Conservation (phyloP, 2,113 vertebrate genomes). For the Platysteira castanea region DNA sequence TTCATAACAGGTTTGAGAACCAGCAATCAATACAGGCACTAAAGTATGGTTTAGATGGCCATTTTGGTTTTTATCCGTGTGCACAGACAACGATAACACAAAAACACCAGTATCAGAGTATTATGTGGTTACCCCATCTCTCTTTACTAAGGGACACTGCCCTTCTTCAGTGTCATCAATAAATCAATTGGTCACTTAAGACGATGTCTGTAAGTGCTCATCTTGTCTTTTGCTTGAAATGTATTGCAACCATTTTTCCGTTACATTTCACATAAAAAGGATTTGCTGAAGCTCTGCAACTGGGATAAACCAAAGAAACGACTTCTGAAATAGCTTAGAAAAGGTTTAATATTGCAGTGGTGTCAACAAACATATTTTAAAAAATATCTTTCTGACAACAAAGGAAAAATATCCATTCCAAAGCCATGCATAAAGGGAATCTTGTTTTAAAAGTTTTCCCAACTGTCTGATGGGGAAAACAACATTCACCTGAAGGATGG, state of each 20-base stretch:
- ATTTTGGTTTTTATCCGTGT: constrained; percentile 55
- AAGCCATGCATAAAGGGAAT: neutral
- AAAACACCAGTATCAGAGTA: constrained; percentile 49
- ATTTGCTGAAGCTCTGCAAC: constrained; percentile 39
- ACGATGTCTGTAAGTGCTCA: neutral
- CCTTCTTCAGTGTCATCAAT: constrained; percentile 60
- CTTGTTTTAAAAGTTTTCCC: neutral
- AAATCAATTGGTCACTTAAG: constrained; percentile 61
- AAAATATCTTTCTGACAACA: constrained; percentile 44
- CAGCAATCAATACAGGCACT: constrained; percentile 60
- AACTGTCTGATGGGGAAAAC: neutral
- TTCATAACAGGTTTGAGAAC: constrained; percentile 48
- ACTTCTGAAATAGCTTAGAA: constrained; percentile 53
- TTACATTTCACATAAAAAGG: constrained; percentile 54
- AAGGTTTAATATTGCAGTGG: constrained; percentile 41
- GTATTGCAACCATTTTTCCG: constrained; percentile 10
- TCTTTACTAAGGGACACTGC: constrained; percentile 31
- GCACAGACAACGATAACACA: constrained; percentile 51
- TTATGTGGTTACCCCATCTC: constrained; percentile 43
- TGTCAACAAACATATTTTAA: constrained; percentile 52
- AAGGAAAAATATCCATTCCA: constrained; percentile 26
- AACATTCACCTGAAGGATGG: neutral
- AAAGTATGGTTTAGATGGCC: constrained; percentile 14
- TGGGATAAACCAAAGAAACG: constrained; percentile 44
- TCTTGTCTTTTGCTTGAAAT: constrained; percentile 39